These are phyloP conservation scores for Temnopleurus reevesii DNA, from an alignment of 53 echinoderm and acorn worm species.

Conservation along the genomic window DNA sequence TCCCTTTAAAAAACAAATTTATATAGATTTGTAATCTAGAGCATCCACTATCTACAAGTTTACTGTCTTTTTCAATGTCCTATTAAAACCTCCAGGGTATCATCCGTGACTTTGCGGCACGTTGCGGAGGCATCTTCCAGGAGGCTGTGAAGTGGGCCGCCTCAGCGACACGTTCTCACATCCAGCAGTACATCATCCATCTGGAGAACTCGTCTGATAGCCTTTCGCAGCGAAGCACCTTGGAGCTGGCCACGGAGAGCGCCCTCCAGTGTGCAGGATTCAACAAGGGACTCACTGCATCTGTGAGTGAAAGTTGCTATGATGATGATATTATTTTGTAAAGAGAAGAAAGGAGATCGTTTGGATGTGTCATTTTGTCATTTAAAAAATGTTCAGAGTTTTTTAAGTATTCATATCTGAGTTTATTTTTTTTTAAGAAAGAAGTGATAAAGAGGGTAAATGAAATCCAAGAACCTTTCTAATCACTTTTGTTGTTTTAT, in stretches of 20 bases:
- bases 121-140: slow-evolving; percentile 95
- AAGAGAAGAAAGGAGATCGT: no score
- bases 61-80: not conserved
- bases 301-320: not conserved
- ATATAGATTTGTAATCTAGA: no score
- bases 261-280: slow-evolving; percentile 90
- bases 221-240: slow-evolving; percentile 71
- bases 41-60: no score
- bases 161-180: slow-evolving; percentile 81
- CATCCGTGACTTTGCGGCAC: slow-evolving; percentile 86
- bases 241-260: slow-evolving; percentile 86
- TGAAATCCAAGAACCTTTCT: no score
- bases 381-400: no score
- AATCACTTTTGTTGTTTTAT: no score
- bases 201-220: slow-evolving; percentile 75
- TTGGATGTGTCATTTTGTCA: no score
- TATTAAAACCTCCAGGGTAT: slow-evolving; percentile 83
- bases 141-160: slow-evolving; percentile 97
- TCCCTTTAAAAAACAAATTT: no score
- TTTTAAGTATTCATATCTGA: no score
- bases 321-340: no score
- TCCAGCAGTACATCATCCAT: slow-evolving; percentile 94
- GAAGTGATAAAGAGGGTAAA: no score
- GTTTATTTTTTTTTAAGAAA: no score
- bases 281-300: slow-evolving; percentile 67